phyloP scores from a whole-genome alignment of 2,888 invertebrate genomes.

The Augochlorella aurata region DNA sequence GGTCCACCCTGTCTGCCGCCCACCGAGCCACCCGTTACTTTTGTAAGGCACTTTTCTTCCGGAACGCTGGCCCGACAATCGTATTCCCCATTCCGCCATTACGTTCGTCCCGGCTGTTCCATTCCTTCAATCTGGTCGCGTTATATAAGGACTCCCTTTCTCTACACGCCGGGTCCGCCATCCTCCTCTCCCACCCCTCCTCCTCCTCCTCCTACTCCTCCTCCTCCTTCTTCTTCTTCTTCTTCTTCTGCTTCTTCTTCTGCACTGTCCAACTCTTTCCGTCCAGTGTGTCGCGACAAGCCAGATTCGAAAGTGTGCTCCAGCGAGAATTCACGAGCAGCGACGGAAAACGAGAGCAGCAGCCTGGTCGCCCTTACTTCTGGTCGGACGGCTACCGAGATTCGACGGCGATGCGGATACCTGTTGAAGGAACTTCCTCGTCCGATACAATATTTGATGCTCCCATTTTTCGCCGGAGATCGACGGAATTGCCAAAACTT shows the following conservation, averaged over 20 bases:
- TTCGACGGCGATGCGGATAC: conserved; percentile 63
- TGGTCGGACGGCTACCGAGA: conserved; percentile 48
- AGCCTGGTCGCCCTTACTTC: conserved; percentile 39
- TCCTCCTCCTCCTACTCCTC: too few species aligned
- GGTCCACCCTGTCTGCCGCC: conserved; percentile 37
- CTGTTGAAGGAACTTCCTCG: conserved; percentile 67
- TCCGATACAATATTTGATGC: conserved; percentile 42
- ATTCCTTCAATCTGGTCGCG: conserved; percentile 77
- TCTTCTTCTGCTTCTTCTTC: background rate
- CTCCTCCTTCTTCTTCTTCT: background rate
- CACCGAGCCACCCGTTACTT: conserved; percentile 56
- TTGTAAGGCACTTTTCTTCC: conserved; percentile 79
- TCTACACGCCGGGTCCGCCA: conserved; percentile 23
- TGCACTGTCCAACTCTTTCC: conserved; percentile 41
- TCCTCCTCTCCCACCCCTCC: background rate
- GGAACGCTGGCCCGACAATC: conserved; percentile 79
- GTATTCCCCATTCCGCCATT: conserved; percentile 76
- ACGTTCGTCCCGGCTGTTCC: conserved; percentile 71
- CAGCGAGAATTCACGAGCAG: conserved; percentile 58
- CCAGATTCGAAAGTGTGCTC: conserved; percentile 65
- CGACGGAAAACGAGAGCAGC: conserved; percentile 37
- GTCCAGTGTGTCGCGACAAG: conserved; percentile 42
- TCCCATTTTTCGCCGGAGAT: conserved; percentile 12
- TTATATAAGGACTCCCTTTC: conserved; percentile 68
- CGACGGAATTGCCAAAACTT: conserved; percentile 18